These are phyloP conservation scores for Psettodes erumei DNA, from an alignment of 2,113 vertebrate species.

Conservation along the genomic window DNA sequence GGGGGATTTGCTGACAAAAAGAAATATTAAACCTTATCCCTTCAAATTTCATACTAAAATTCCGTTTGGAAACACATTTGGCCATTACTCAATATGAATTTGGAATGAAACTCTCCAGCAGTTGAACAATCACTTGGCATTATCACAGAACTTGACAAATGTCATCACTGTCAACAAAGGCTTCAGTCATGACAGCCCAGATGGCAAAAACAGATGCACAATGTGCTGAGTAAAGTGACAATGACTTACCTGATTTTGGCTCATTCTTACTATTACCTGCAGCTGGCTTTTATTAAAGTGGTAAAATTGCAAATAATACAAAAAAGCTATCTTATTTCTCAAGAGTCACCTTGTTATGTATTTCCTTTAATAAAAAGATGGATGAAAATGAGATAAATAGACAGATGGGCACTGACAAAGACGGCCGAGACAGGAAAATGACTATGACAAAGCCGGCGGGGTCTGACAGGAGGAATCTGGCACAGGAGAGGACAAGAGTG, in stretches of 20 bases:
- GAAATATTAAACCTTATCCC: neutral
- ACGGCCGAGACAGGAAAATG: conserved; percentile 29
- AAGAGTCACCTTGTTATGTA: neutral
- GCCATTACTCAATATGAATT: conserved; percentile 15
- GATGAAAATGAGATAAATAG: conserved; percentile 24
- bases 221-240: conserved; percentile 32
- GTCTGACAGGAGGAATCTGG: conserved; percentile 6
- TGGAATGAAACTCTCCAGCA: conserved; percentile 17
- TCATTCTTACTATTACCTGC: conserved; percentile 26
- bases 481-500: conserved; percentile 12
- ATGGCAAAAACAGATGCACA: conserved; percentile 53
- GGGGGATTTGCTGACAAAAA: neutral
- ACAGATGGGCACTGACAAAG: conserved; percentile 20
- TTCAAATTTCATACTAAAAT: neutral
- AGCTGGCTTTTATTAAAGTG: neutral
- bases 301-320: conserved; percentile 20
- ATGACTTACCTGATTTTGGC: conserved; percentile 62
- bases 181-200: conserved; percentile 31
- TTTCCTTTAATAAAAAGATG: conserved; percentile 22
- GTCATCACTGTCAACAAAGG: conserved; percentile 16
- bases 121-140: conserved; percentile 3
- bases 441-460: conserved; percentile 25
- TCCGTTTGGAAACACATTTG: neutral
- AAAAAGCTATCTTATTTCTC: neutral
- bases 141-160: conserved; percentile 19